Evolutionary conservation across 2,888 invertebrate genomes (phyloP).

Genomic region (Caenorhabditis auriculariae): DNA sequence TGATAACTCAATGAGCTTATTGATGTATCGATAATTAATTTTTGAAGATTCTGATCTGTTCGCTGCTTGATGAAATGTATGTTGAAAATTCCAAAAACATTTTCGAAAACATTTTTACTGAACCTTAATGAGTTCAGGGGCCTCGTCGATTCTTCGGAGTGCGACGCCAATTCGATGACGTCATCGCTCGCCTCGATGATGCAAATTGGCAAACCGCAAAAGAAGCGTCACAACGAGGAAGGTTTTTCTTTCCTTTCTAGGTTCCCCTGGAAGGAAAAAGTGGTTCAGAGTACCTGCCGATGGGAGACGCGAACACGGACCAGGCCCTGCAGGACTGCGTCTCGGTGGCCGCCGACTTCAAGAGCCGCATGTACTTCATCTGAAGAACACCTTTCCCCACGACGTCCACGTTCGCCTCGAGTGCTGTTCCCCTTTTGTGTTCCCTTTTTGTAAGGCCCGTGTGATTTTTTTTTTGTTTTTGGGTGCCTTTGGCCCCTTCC

Average conservation of each 20-base stretch:
- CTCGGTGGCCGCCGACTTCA: slow-evolving; percentile 47
- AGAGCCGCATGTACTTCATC: slow-evolving; percentile 54
- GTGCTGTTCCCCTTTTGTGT: neutral
- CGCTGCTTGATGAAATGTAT: no score
- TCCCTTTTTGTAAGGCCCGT: no score
- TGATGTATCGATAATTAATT: no score
- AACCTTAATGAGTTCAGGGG: no score
- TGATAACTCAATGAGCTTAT: no score
- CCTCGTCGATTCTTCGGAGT: slow-evolving; percentile 18
- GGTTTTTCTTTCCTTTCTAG: neutral
- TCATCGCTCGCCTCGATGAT: slow-evolving; percentile 37
- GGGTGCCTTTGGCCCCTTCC: no score
- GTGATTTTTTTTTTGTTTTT: no score
- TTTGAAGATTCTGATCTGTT: no score
- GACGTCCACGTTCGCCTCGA: neutral
- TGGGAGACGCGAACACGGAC: slow-evolving; percentile 25
- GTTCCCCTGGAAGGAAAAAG: neutral
- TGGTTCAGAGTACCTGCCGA: neutral
- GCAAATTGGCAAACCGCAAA: slow-evolving; percentile 15
- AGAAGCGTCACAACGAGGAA: neutral
- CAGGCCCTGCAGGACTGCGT: slow-evolving; percentile 49
- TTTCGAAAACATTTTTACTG: no score
- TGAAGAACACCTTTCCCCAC: slow-evolving; percentile 7
- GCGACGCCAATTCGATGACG: slow-evolving; percentile 26
- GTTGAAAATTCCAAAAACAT: no score